phyloP scores from a whole-genome alignment of 2,113 vertebrate genomes.

The Lophius piscatorius region DNA sequence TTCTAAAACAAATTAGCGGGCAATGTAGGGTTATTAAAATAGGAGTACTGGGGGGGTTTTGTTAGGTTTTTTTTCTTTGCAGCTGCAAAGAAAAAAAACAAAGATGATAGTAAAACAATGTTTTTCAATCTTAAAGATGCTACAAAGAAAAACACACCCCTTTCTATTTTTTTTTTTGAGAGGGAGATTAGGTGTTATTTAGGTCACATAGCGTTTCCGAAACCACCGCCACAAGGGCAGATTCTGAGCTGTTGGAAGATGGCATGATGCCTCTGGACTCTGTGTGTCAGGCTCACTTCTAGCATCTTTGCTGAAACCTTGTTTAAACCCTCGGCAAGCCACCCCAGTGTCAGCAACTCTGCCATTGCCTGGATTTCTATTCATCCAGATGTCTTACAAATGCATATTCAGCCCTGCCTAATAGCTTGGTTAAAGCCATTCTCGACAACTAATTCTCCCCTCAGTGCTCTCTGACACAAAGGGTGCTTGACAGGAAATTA shows the following conservation, averaged over 20 bases:
- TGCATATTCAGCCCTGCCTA: not conserved
- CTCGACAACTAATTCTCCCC: not conserved
- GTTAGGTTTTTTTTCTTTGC: no score
- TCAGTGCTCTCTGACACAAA: conserved; percentile 3
- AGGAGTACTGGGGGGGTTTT: no score
- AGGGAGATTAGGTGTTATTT: conserved; percentile 26
- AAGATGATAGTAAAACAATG: no score
- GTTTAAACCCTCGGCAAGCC: conserved; percentile 9
- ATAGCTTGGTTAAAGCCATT: not conserved
- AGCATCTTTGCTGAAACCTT: conserved; percentile 5
- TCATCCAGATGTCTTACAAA: conserved; percentile 17
- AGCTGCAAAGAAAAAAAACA: no score
- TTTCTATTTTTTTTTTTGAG: not conserved
- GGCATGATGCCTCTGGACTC: conserved; percentile 2
- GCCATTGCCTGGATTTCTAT: conserved; percentile 3
- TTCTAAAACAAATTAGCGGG: no score
- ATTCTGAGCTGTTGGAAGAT: conserved; percentile 36
- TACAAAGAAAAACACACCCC: not conserved
- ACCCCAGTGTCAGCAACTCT: conserved; percentile 17
- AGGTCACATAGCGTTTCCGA: conserved; percentile 39
- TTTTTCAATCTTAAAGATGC: not conserved
- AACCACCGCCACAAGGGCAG: conserved; percentile 21
- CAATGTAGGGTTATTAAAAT: no score
- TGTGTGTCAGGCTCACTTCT: conserved; percentile 5
- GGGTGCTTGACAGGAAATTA: conserved; percentile 21